Percentiles rank a stretch among this genome's conserved stretches.
phyloP scores from a whole-genome alignment of 2,888 invertebrate species.

The Oconnorella tubifera region DNA sequence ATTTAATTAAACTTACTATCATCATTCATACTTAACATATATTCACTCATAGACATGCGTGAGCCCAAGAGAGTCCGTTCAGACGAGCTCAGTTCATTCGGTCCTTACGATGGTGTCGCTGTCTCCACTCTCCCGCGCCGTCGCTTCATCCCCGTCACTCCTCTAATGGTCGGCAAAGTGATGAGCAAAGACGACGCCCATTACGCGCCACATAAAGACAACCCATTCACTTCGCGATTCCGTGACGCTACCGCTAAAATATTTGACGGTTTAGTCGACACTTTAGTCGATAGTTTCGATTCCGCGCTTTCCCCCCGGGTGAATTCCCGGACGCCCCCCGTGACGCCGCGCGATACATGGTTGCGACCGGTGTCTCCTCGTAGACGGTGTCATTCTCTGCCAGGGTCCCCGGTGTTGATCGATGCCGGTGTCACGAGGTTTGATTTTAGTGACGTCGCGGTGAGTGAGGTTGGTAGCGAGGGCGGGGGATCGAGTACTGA shows the following conservation, averaged over 20 bases:
- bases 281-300: not conserved
- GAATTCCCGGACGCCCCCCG: constrained; percentile 60
- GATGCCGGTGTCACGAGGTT: constrained; percentile 27
- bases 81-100: constrained; percentile 18
- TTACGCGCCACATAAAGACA: constrained; percentile 53
- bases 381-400: constrained; percentile 48
- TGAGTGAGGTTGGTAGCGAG: constrained; percentile 5
- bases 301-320: constrained; percentile 25
- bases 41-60: constrained; percentile 17
- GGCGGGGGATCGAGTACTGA: constrained; percentile 31
- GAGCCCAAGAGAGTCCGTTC: constrained; percentile 28
- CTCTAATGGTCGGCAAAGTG: constrained; percentile 72
- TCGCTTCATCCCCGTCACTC: constrained; percentile 63
- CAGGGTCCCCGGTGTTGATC: constrained; percentile 40
- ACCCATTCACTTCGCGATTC: constrained; percentile 43
- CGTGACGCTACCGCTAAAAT: constrained; percentile 45
- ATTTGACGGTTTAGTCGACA: constrained; percentile 21
- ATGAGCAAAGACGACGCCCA: constrained; percentile 66
- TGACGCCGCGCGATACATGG: constrained; percentile 49
- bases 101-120: not conserved
- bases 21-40: no score
- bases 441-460: constrained; percentile 26
- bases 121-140: constrained; percentile 7
- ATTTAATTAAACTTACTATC: no score
- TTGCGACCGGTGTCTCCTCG: constrained; percentile 25